phyloP scores from a whole-genome alignment of 2,888 invertebrate species.

The Pseudoips prasinana region DNA sequence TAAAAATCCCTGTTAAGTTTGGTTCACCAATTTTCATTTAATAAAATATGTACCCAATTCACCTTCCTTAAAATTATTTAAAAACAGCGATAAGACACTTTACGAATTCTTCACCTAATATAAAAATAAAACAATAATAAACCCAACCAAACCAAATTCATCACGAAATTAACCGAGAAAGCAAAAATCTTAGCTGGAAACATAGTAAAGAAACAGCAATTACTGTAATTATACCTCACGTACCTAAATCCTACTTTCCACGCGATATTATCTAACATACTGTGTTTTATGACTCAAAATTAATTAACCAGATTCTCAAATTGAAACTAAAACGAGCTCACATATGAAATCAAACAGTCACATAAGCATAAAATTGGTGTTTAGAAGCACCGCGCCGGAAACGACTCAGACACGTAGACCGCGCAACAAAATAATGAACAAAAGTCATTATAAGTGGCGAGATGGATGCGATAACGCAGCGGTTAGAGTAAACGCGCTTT shows the following conservation, averaged over 20 bases:
- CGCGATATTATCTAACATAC: slow-evolving; percentile 35
- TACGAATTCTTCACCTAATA: no score
- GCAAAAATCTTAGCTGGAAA: no score
- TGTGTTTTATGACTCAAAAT: slow-evolving; percentile 49
- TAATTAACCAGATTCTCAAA: slow-evolving; percentile 54
- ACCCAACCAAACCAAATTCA: no score
- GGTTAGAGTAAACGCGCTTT: slow-evolving; percentile 77
- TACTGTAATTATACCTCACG: slow-evolving; percentile 37
- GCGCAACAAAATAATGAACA: slow-evolving; percentile 77
- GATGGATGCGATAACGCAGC: slow-evolving; percentile 68
- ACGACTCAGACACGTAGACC: slow-evolving; percentile 58
- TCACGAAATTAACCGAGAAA: background rate
- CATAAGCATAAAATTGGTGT: slow-evolving; percentile 68
- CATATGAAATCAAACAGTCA: slow-evolving; percentile 58
- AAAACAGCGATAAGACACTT: no score
- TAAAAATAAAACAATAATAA: no score
- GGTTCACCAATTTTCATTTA: no score
- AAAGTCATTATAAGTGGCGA: slow-evolving; percentile 75
- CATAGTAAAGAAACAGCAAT: slow-evolving; percentile 31
- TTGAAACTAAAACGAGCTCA: slow-evolving; percentile 44
- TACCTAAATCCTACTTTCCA: slow-evolving; percentile 32
- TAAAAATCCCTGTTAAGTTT: no score
- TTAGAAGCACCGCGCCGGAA: slow-evolving; percentile 66
- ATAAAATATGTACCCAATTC: no score
- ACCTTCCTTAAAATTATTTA: no score